Evolutionary conservation across 1,140 invertebrate species (phyloP).

Genomic region (Listronotus bonariensis): DNA sequence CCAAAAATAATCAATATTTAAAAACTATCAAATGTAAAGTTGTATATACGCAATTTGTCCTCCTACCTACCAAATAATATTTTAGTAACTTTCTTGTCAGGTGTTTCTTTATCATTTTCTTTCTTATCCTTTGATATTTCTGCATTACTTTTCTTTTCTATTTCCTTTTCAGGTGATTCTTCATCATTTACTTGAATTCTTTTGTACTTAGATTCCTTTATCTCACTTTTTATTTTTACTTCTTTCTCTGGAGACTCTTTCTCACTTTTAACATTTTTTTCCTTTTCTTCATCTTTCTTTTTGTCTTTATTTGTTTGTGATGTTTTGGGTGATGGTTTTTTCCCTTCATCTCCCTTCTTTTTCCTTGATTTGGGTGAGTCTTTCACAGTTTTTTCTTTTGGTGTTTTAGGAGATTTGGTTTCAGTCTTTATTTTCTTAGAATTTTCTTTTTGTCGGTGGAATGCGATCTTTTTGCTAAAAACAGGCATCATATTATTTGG

Average conservation of each 20-base stretch:
- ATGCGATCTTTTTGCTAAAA: constrained; percentile 40
- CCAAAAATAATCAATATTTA: not conserved
- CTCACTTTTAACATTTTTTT: not conserved
- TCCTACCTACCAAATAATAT: constrained; percentile 16
- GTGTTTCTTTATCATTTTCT: not conserved
- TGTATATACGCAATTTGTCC: not conserved
- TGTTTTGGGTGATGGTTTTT: not conserved
- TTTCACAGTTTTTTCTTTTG: constrained; percentile 17
- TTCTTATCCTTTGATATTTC: not conserved
- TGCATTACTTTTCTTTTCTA: constrained; percentile 1
- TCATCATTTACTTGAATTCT: not conserved
- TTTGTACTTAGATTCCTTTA: not conserved
- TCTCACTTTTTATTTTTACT: not conserved
- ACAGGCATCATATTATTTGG: constrained; percentile 70
- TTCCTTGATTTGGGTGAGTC: constrained; percentile 1
- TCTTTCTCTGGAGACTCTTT: not conserved
- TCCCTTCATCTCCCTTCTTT: constrained; percentile 7
- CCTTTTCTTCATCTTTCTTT: no score
- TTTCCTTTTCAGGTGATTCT: constrained; percentile 10
- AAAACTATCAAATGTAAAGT: not conserved
- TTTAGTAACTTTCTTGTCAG: constrained; percentile 14
- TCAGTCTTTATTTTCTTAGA: constrained; percentile 16
- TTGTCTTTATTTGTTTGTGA: constrained; percentile 2
- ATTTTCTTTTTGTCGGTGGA: constrained; percentile 2
- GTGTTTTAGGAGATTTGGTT: constrained; percentile 11